Base-by-base conservation (phyloP, 2,888 invertebrate genomes). In the Craniophora ligustri region DNA sequence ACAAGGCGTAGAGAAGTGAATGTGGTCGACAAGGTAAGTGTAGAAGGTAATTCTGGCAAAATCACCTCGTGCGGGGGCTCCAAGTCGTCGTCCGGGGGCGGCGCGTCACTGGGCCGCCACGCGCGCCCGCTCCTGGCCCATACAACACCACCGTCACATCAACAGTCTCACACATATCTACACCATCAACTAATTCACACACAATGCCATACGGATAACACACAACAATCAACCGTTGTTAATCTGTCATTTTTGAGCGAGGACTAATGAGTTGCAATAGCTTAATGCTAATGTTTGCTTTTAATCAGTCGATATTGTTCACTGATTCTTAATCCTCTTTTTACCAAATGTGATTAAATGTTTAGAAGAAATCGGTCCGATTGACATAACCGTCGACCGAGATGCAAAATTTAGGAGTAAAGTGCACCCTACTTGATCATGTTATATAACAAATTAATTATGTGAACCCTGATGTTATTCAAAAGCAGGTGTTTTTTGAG, bases 11-110 rank as follows among this genome's bases (percentile, higher is more conserved):
- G 77, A 89, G 82, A 86, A 83, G 89, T 89, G 89, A 86, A 83
- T 81, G 90, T 89, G 86, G 82, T 82, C 77, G 79, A 83, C 72
- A 83, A 75, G 76, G 78, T 81, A 83, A 83, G 87, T 88, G 88
- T 87, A 87, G 83, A 87, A 89, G 91, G 92, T 92, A 93, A 91
- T 77, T 93, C 92, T 93, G 92, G 93, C 92, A 92, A 92, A 92
- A 91, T 93, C 93, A 93, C 93, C 93, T 93, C 92, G 84, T 87
- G 88, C 76, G 88, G 88, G 77, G 88, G 89, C 72, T 92, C 91
- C 89, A 88, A 71, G 74, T 88, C 89, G 80, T 91, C 92, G 67
- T 92, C 92, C 67, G 85, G 83, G 69, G 86, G 86, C 78, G 86
- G 87, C 78, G 88, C 87, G 83, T 89, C 90, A 71, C 87, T 75